Evolutionary conservation across 1,140 invertebrate genomes (phyloP).

Genomic region (Coenobita brevimanus): DNA sequence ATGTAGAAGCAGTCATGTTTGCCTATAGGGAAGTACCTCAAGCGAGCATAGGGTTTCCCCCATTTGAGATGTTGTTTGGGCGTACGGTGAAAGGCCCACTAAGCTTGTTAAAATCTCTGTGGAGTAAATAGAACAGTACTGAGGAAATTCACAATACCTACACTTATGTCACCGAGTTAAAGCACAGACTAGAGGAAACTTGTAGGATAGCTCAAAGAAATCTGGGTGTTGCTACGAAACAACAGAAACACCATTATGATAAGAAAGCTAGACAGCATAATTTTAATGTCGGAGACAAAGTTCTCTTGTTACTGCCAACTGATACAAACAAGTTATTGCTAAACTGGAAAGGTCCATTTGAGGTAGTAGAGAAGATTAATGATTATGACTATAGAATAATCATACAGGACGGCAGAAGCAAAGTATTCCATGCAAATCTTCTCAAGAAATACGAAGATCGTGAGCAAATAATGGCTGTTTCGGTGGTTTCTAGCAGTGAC

Average conservation of each 20-base stretch:
- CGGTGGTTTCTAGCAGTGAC: too few relatives aligned
- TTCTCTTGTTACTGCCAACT: too few relatives aligned
- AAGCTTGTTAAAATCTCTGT: not conserved
- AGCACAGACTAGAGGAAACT: not conserved
- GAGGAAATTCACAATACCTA: not conserved
- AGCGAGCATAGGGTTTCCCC: conserved; percentile 16
- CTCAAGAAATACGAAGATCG: not conserved
- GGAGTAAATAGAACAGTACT: not conserved
- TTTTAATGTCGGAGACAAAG: not conserved
- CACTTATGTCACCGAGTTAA: not conserved
- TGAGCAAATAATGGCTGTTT: too few relatives aligned
- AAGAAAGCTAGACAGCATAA: not conserved
- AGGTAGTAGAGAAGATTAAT: not conserved
- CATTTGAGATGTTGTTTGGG: conserved; percentile 13
- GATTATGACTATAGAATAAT: conserved; percentile 3
- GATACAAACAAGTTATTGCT: too few relatives aligned
- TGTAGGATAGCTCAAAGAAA: not conserved
- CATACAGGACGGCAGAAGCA: not conserved
- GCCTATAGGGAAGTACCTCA: conserved; percentile 28
- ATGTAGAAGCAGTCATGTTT: not conserved
- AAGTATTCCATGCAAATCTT: conserved; percentile 21
- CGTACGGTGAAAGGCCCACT: conserved; percentile 4
- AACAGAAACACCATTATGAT: conserved; percentile 24
- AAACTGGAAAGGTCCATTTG: not conserved
- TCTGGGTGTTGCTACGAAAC: not conserved